A percentile compares a stretch with the other conserved stretches of the same genome.
Evolutionary conservation across 2,113 vertebrate species (phyloP).

Genomic region (Oophaga pumilio): DNA sequence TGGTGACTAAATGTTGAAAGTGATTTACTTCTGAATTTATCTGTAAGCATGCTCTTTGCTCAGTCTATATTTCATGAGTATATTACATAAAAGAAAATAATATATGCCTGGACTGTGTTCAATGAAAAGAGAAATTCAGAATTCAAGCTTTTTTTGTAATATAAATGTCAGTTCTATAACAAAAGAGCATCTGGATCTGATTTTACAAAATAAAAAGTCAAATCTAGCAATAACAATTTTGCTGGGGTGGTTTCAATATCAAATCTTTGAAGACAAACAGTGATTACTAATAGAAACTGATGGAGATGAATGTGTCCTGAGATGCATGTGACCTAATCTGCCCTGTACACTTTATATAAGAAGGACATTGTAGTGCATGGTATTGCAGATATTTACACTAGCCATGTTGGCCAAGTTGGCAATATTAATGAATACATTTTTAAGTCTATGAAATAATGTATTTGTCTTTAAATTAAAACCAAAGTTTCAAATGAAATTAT

Average conservation of each 20-base stretch:
- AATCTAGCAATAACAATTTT: constrained; percentile 50
- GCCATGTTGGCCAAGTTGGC: background rate
- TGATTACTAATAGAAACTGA: constrained; percentile 46
- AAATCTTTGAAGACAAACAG: constrained; percentile 49
- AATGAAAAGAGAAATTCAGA: constrained; percentile 53
- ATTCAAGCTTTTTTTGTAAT: constrained; percentile 36
- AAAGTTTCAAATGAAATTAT: constrained; percentile 17
- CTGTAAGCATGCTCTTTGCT: constrained; percentile 42
- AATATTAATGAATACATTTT: constrained; percentile 19
- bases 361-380: constrained; percentile 11
- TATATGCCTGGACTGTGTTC: constrained; percentile 52
- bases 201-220: constrained; percentile 51
- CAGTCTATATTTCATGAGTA: constrained; percentile 49
- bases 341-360: background rate
- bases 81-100: constrained; percentile 53
- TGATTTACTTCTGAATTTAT: constrained; percentile 55
- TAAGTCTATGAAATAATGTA: constrained; percentile 12
- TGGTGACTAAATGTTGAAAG: constrained; percentile 13
- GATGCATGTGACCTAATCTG: constrained; percentile 34
- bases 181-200: constrained; percentile 44
- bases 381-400: constrained; percentile 3
- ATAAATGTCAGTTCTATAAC: constrained; percentile 49
- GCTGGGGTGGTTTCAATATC: constrained; percentile 52
- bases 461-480: constrained; percentile 28
- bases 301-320: constrained; percentile 40